Evolutionary conservation across 2,888 invertebrate species (phyloP).

Genomic region (Nyleta sp.): DNA sequence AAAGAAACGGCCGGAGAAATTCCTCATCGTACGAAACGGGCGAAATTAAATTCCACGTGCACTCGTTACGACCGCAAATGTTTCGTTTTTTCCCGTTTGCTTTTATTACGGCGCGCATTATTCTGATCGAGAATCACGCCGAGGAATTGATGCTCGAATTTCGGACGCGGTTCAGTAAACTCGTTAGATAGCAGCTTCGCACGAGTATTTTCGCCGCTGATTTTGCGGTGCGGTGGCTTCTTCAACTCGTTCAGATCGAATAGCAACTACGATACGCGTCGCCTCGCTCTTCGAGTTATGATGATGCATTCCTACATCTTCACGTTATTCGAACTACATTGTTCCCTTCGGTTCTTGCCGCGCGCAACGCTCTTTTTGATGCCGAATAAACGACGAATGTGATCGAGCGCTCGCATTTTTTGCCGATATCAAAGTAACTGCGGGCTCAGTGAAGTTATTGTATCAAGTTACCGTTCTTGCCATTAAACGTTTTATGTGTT

Average conservation of each 20-base stretch:
- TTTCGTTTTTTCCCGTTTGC: slow-evolving; percentile 45
- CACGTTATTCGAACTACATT: slow-evolving; percentile 17
- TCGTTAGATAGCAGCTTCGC: slow-evolving; percentile 68
- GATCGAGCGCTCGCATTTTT: too few species aligned
- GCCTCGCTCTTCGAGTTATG: slow-evolving; percentile 30
- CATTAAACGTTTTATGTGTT: too few species aligned
- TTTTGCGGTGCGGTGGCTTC: slow-evolving; percentile 46
- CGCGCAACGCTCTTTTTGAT: too few species aligned
- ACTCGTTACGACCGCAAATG: slow-evolving; percentile 60
- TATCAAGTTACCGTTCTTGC: too few species aligned
- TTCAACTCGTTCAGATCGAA: slow-evolving; percentile 40
- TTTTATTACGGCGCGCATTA: slow-evolving; percentile 54
- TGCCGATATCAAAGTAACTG: too few species aligned
- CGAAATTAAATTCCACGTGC: slow-evolving; percentile 62
- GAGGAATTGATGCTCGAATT: slow-evolving; percentile 55
- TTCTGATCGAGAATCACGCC: slow-evolving; percentile 48
- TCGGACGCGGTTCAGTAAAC: slow-evolving; percentile 61
- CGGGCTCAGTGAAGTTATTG: too few species aligned
- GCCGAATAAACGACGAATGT: too few species aligned
- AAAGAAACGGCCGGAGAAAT: slow-evolving; percentile 56
- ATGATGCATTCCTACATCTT: slow-evolving; percentile 30
- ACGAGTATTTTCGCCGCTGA: slow-evolving; percentile 66
- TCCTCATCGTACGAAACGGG: slow-evolving; percentile 58
- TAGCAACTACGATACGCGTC: slow-evolving; percentile 48
- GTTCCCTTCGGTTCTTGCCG: neutral